phyloP scores from a whole-genome alignment of 2,113 vertebrate species.

The Takifugu bimaculatus region DNA sequence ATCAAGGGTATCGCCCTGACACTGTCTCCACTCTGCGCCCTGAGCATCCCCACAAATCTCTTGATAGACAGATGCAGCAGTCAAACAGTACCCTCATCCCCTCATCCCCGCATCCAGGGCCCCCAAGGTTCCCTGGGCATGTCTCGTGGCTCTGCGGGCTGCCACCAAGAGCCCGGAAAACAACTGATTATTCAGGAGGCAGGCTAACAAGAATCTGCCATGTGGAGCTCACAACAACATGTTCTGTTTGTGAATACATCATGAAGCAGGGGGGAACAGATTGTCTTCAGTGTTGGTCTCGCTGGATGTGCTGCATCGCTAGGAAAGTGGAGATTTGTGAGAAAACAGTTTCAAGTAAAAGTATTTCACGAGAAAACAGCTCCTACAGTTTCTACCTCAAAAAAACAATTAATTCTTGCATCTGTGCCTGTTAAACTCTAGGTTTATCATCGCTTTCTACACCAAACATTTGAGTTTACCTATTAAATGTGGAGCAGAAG shows the following conservation, averaged over 20 bases:
- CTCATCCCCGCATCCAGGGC: constrained; percentile 17
- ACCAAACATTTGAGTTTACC: no score
- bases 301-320: constrained; percentile 22
- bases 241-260: constrained; percentile 59
- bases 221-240: constrained; percentile 61
- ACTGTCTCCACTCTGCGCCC: constrained; percentile 64
- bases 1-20: constrained; percentile 76
- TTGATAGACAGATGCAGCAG: constrained; percentile 58
- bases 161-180: constrained; percentile 40
- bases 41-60: constrained; percentile 68
- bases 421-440: neutral
- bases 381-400: neutral
- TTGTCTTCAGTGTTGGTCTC: constrained; percentile 36
- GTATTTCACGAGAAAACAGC: neutral
- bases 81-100: constrained; percentile 48
- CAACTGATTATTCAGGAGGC: constrained; percentile 66
- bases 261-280: constrained; percentile 47
- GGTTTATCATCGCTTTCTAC: no score
- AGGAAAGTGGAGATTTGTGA: constrained; percentile 13
- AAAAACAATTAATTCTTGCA: neutral
- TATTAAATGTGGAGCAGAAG: no score
- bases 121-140: constrained; percentile 41
- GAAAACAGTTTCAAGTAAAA: constrained; percentile 23
- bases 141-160: constrained; percentile 42
- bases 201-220: constrained; percentile 62